These are phyloP conservation scores for Diprion similis DNA, from an alignment of 1,140 invertebrate genomes.

Conservation along the genomic window DNA sequence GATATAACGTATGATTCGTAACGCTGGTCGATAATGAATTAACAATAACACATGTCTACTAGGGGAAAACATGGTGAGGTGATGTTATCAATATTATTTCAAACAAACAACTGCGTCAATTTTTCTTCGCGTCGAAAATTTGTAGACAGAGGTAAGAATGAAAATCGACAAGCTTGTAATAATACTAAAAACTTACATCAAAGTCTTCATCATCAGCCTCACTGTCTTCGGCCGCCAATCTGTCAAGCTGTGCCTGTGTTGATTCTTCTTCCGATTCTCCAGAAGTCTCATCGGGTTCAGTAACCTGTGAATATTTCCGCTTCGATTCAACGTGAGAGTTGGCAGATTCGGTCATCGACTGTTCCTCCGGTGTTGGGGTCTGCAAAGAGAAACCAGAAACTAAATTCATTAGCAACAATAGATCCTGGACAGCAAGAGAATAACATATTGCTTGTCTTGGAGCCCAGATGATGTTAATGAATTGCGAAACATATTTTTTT, in stretches of 20 bases:
- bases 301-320: conserved; percentile 36
- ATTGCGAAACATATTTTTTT: neutral
- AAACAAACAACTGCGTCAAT: neutral
- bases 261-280: conserved; percentile 34
- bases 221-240: conserved; percentile 32
- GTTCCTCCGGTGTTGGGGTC: conserved; percentile 27
- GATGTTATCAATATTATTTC: neutral
- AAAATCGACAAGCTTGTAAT: neutral
- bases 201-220: conserved; percentile 40
- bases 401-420: neutral
- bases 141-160: too few species aligned
- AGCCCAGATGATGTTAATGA: neutral
- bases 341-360: conserved; percentile 36
- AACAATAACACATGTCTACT: neutral
- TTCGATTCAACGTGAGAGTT: conserved; percentile 26
- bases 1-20: neutral
- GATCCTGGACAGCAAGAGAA: neutral
- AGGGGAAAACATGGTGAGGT: too few species aligned
- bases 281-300: conserved; percentile 20
- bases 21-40: conserved; percentile 1
- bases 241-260: conserved; percentile 35
- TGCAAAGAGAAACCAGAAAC: conserved; percentile 13
- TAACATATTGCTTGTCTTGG: neutral
- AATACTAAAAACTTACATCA: conserved; percentile 35
- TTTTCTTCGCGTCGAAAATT: too few species aligned